A percentile compares a stretch with the other conserved stretches of the same genome.
Conservation (phyloP, 2,888 invertebrate species). For the Lithophane leautieri region DNA sequence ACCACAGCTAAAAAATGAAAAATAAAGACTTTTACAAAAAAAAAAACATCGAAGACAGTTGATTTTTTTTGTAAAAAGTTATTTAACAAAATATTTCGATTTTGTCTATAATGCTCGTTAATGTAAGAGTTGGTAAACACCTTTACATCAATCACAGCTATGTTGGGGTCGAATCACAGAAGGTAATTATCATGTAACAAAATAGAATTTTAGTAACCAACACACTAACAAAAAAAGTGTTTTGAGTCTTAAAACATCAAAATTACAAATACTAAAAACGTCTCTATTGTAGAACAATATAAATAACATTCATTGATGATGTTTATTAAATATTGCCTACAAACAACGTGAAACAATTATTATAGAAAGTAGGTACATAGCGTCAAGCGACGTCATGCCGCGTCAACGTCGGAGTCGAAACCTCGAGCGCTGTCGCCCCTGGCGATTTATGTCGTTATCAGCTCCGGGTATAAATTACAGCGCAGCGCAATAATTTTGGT, state of each 20-base stretch:
- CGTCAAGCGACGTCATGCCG: slow-evolving; percentile 85
- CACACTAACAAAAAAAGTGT: neutral
- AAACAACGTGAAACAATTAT: slow-evolving; percentile 58
- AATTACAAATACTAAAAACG: neutral
- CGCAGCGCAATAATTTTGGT: slow-evolving; percentile 89
- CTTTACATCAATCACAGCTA: too few species aligned
- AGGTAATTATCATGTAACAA: neutral
- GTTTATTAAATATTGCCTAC: neutral
- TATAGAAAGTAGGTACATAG: slow-evolving; percentile 68
- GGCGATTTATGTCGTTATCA: slow-evolving; percentile 89
- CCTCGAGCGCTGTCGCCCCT: slow-evolving; percentile 83
- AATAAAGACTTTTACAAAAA: too few species aligned
- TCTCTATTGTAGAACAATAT: neutral
- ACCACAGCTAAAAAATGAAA: too few species aligned
- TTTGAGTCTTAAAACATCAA: neutral
- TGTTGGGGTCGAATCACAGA: neutral
- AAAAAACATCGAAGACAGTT: too few species aligned
- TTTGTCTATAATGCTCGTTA: neutral
- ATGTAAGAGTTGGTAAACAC: neutral
- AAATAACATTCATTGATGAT: too few species aligned
- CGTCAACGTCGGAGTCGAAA: slow-evolving; percentile 84
- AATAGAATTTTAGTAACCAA: neutral
- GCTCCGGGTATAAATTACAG: slow-evolving; percentile 87
- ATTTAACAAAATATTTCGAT: neutral
- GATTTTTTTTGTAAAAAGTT: too few species aligned